Conservation (phyloP, 2,113 vertebrate genomes). For the Formicarius rufipectus region DNA sequence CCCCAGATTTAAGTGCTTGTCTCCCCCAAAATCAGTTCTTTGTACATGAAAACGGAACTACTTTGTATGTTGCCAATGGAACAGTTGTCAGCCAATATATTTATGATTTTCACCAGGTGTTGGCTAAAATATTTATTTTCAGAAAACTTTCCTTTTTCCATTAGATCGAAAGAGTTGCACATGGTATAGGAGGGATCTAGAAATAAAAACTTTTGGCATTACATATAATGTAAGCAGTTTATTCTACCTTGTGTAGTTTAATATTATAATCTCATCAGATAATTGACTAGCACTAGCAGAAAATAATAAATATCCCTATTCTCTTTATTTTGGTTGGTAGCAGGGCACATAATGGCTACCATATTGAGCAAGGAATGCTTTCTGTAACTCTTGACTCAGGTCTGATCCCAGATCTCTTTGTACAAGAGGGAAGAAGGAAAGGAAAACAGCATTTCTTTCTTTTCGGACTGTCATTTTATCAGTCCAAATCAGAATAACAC, state of each 20-base stretch:
- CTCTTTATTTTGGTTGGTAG: background rate
- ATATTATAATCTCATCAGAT: background rate
- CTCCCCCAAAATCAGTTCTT: background rate
- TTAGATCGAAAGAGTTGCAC: background rate
- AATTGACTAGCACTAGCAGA: background rate
- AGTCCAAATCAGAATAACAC: background rate
- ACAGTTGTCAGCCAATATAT: background rate
- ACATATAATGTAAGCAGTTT: background rate
- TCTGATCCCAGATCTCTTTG: background rate
- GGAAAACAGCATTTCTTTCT: background rate
- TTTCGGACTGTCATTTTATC: background rate
- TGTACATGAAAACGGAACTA: background rate
- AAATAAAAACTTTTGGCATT: background rate
- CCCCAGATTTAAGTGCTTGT: background rate
- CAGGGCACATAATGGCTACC: background rate
- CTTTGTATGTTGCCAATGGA: background rate
- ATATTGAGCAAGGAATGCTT: background rate
- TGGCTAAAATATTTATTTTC: background rate
- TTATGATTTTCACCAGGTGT: background rate
- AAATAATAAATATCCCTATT: background rate
- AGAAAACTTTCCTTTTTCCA: background rate
- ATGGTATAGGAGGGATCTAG: background rate
- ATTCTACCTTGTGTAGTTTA: background rate
- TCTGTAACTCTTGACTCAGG: background rate
- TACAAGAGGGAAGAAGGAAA: background rate